phyloP scores from a whole-genome alignment of 2,888 invertebrate genomes.

The Drosophila siamana region DNA sequence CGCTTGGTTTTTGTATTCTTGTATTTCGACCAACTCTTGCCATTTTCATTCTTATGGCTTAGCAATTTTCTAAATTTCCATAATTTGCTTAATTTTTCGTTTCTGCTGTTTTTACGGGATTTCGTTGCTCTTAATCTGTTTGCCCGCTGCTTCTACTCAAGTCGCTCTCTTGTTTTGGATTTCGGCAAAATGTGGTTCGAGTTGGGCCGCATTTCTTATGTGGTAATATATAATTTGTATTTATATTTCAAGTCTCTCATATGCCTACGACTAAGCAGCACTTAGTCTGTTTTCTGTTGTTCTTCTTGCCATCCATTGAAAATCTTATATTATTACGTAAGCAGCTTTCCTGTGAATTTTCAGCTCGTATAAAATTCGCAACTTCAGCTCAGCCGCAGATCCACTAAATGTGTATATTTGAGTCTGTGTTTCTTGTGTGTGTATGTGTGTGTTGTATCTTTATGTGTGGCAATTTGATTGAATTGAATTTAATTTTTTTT shows the following conservation, averaged over 20 bases:
- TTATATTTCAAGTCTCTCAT: constrained; percentile 11
- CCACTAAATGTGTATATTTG: not conserved
- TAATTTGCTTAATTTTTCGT: constrained; percentile 4
- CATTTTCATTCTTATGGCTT: not conserved
- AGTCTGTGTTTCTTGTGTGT: too few species aligned
- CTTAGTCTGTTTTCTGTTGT: not conserved
- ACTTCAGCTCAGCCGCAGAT: not conserved
- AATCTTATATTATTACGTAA: constrained; percentile 54
- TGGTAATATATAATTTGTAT: constrained; percentile 9
- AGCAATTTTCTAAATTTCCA: not conserved
- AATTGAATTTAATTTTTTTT: constrained; percentile 49
- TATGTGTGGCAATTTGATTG: constrained; percentile 48
- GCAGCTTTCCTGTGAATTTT: constrained; percentile 42
- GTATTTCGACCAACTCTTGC: not conserved
- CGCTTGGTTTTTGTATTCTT: not conserved
- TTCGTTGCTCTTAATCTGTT: constrained; percentile 5
- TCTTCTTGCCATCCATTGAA: constrained; percentile 15
- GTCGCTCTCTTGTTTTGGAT: not conserved
- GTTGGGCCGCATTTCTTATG: not conserved
- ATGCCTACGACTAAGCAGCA: not conserved
- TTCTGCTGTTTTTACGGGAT: not conserved
- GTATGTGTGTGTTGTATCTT: constrained; percentile 1
- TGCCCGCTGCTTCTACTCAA: not conserved
- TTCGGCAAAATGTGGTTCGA: constrained; percentile 4
- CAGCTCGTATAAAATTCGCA: constrained; percentile 33